Evolutionary conservation across 2,113 vertebrate genomes (phyloP).

Genomic region (Paramormyrops kingsleyae): DNA sequence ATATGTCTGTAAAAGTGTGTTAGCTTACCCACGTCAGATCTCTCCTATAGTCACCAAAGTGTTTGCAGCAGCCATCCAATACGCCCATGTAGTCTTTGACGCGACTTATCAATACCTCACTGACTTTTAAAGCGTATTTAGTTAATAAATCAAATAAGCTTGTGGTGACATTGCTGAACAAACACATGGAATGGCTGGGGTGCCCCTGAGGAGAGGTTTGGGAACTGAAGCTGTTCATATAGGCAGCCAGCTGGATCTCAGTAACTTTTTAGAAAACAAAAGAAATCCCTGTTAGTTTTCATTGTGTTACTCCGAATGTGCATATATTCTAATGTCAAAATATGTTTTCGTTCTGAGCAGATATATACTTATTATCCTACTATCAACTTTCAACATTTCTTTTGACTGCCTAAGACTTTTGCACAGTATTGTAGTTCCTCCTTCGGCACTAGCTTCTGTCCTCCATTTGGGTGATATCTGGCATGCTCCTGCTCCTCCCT

Average conservation of each 20-base stretch:
- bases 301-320: neutral
- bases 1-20: neutral
- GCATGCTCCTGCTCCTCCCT: conserved; percentile 67
- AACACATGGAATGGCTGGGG: neutral
- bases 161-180: neutral
- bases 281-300: neutral
- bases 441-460: conserved; percentile 48
- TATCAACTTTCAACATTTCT: neutral
- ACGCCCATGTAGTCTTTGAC: neutral
- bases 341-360: neutral
- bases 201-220: neutral
- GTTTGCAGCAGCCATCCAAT: neutral
- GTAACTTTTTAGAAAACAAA: neutral
- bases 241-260: neutral
- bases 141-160: neutral
- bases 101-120: neutral
- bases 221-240: neutral
- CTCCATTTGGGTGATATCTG: conserved; percentile 58
- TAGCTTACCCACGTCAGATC: neutral
- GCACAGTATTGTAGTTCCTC: neutral
- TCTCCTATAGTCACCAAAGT: neutral
- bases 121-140: neutral
- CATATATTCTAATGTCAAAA: neutral
- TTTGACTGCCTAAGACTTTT: neutral
- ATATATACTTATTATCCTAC: neutral